Percentiles rank a stretch among this genome's conserved stretches.
These are phyloP conservation scores for Tiliacea citrago DNA, from an alignment of 2,888 invertebrate genomes.

Conservation along the genomic window DNA sequence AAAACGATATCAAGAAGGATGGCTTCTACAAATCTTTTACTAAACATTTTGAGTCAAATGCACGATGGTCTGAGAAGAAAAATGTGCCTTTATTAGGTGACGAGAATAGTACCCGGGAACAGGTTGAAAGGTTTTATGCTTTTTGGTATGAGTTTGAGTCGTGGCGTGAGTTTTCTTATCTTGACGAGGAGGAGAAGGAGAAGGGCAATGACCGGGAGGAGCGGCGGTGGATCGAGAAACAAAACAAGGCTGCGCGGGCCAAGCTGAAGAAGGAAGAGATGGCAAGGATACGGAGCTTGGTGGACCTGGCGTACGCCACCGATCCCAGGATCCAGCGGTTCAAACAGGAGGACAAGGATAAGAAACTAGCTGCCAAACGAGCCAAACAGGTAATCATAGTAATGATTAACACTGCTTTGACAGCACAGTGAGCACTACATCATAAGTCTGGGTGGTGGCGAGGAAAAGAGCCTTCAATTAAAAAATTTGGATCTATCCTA, in stretches of 20 bases:
- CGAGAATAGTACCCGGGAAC: conserved; percentile 94
- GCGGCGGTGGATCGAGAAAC: conserved; percentile 99
- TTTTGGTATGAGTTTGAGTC: conserved; percentile 99
- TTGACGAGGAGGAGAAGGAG: conserved; percentile 99
- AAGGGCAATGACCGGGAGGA: conserved; percentile 99
- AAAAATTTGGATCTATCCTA: no score
- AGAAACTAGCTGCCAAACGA: conserved; percentile 96
- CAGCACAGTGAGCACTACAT: neutral
- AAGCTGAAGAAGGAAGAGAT: conserved; percentile 99
- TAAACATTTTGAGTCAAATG: conserved; percentile 94
- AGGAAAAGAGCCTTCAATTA: no score
- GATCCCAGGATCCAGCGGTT: conserved; percentile 98
- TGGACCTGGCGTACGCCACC: conserved; percentile 98
- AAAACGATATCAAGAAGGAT: conserved; percentile 94
- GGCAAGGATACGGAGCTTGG: conserved; percentile 96
- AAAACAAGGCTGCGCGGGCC: conserved; percentile 97
- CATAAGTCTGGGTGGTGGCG: neutral
- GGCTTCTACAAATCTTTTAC: conserved; percentile 93
- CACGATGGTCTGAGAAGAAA: conserved; percentile 97
- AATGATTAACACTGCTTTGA: neutral
- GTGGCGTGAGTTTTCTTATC: conserved; percentile 99
- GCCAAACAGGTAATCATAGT: conserved; percentile 92
- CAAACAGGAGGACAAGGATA: conserved; percentile 98
- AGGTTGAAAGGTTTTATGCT: conserved; percentile 98
- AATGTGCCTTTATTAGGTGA: conserved; percentile 96